A percentile compares a stretch with the other conserved stretches of the same genome.
phyloP scores from a whole-genome alignment of 1,140 invertebrate genomes.

The Planococcus citri region DNA sequence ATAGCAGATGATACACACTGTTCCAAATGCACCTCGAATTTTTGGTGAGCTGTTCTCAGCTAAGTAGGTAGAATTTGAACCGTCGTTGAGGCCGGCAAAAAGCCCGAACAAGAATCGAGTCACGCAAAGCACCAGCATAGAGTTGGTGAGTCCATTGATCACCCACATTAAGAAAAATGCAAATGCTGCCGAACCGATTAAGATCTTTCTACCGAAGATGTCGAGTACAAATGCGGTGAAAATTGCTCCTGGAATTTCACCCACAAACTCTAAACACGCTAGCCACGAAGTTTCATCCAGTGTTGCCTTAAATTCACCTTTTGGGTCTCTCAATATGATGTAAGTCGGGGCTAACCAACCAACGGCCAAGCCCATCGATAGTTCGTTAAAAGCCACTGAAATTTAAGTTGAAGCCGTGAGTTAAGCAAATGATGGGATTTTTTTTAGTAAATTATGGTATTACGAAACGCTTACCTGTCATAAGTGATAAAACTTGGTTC shows the following conservation, averaged over 20 bases:
- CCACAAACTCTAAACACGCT: background rate
- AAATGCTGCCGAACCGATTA: background rate
- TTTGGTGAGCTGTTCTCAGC: constrained; percentile 51
- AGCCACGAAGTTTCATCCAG: background rate
- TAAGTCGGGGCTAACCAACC: background rate
- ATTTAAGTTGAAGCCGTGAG: background rate
- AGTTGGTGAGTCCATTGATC: background rate
- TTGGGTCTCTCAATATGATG: background rate
- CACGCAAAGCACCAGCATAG: background rate
- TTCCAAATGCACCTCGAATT: constrained; percentile 39
- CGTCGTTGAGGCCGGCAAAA: constrained; percentile 57
- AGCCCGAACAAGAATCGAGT: constrained; percentile 38
- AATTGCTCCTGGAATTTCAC: background rate
- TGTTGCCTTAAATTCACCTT: background rate
- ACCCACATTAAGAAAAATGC: background rate
- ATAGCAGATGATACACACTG: constrained; percentile 65
- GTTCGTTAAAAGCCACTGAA: background rate
- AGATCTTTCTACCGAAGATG: background rate
- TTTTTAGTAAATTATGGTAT: too few relatives aligned
- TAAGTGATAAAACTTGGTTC: too few relatives aligned
- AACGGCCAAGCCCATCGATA: background rate
- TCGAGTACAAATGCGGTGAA: background rate
- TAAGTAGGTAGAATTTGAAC: constrained; percentile 66
- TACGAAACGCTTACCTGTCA: too few relatives aligned
- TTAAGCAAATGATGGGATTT: too few relatives aligned